phyloP scores from a whole-genome alignment of 2,888 invertebrate species.

The Apamea epomidion region DNA sequence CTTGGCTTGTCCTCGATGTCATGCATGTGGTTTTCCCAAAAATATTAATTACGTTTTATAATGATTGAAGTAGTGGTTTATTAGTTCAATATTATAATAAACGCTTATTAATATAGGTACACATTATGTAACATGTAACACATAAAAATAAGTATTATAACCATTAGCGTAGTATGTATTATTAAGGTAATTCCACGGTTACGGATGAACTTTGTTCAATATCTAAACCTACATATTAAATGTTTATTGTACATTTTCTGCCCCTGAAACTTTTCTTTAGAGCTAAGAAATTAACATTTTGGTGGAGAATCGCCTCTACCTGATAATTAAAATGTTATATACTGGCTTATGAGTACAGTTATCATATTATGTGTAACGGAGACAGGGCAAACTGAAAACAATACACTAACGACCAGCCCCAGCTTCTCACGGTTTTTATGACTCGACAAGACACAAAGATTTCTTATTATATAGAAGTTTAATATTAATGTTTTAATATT shows the following conservation, averaged over 20 bases:
- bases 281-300: not conserved
- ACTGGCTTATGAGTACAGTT: not conserved
- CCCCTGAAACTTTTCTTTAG: not conserved
- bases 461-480: too few relatives aligned
- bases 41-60: not conserved
- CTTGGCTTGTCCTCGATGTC: conserved; percentile 1
- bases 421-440: too few relatives aligned
- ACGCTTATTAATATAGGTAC: not conserved
- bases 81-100: conserved; percentile 4
- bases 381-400: not conserved
- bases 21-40: conserved; percentile 26
- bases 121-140: not conserved
- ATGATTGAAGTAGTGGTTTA: not conserved
- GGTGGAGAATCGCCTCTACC: not conserved
- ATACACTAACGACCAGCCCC: not conserved
- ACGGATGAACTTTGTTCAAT: not conserved
- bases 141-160: not conserved
- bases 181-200: not conserved
- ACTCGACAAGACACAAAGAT: too few relatives aligned
- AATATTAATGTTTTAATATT: too few relatives aligned
- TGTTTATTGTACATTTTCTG: not conserved
- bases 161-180: not conserved
- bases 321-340: not conserved
- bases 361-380: not conserved
- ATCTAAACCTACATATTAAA: not conserved